Conservation (phyloP, 2,888 invertebrate species). For the Acleris holmiana region DNA sequence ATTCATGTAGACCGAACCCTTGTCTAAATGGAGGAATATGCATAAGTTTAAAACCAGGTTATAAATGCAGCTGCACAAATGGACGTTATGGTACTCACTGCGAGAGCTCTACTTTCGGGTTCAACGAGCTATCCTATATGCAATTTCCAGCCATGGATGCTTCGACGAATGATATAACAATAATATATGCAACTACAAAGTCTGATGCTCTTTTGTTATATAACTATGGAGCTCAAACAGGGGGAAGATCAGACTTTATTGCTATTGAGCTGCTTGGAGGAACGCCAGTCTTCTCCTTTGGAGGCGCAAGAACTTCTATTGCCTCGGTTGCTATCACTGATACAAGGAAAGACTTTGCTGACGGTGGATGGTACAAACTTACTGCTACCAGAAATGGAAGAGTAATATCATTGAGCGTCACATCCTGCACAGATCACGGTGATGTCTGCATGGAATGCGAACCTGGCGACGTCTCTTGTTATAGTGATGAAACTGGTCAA, state of each 20-base stretch:
- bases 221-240: conserved; percentile 94
- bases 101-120: conserved; percentile 95
- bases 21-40: conserved; percentile 95
- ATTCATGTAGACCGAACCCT: conserved; percentile 97
- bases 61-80: conserved; percentile 92
- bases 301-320: conserved; percentile 94
- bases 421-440: conserved; percentile 93
- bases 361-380: conserved; percentile 96
- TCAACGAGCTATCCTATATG: conserved; percentile 95
- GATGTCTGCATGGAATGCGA: conserved; percentile 94
- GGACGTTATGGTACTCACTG: conserved; percentile 96
- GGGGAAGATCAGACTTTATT: conserved; percentile 95
- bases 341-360: conserved; percentile 87
- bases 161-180: conserved; percentile 95
- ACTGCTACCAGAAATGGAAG: conserved; percentile 95
- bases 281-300: conserved; percentile 94
- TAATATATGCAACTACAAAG: conserved; percentile 95
- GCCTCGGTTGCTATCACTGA: conserved; percentile 90
- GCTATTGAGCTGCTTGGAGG: conserved; percentile 95
- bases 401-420: conserved; percentile 93
- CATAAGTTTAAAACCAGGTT: conserved; percentile 94
- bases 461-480: conserved; percentile 92
- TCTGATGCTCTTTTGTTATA: conserved; percentile 94
- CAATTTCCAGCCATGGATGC: conserved; percentile 93
- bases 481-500: conserved; percentile 93